These are phyloP conservation scores for Gadus macrocephalus DNA, from an alignment of 2,113 vertebrate genomes.

Conservation along the genomic window DNA sequence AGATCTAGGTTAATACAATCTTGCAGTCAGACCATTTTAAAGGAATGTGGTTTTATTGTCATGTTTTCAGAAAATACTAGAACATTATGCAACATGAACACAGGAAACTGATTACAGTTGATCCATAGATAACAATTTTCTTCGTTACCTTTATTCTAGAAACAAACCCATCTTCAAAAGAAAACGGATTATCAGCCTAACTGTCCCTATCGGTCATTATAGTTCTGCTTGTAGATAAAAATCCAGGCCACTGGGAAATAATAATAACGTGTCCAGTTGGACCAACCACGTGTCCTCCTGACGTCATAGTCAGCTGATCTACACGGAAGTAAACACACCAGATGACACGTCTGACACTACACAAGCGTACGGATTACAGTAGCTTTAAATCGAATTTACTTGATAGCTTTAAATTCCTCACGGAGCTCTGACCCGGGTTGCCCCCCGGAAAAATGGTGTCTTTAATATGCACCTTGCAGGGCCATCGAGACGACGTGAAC, in stretches of 20 bases:
- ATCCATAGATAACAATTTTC: no score
- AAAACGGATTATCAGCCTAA: neutral
- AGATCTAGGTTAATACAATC: no score
- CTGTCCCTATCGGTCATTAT: neutral
- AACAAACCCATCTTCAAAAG: neutral
- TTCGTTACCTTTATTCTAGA: neutral
- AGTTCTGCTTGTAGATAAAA: neutral
- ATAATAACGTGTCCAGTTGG: no score
- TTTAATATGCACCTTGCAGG: constrained; percentile 80
- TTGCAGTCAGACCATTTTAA: no score
- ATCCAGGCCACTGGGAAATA: neutral
- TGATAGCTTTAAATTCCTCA: neutral
- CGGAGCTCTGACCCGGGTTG: no score
- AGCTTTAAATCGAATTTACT: neutral
- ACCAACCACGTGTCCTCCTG: neutral
- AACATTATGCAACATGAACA: no score
- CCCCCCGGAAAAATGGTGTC: constrained; percentile 72
- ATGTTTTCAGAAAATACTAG: no score
- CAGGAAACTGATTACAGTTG: no score
- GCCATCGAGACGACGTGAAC: constrained; percentile 89
- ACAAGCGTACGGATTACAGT: constrained; percentile 1
- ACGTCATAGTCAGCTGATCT: constrained; percentile 38
- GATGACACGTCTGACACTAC: neutral
- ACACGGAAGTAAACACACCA: constrained; percentile 56
- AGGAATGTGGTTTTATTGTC: no score